Evolutionary conservation across 2,113 vertebrate species (phyloP).

Genomic region (Chlamydotis undulata): DNA sequence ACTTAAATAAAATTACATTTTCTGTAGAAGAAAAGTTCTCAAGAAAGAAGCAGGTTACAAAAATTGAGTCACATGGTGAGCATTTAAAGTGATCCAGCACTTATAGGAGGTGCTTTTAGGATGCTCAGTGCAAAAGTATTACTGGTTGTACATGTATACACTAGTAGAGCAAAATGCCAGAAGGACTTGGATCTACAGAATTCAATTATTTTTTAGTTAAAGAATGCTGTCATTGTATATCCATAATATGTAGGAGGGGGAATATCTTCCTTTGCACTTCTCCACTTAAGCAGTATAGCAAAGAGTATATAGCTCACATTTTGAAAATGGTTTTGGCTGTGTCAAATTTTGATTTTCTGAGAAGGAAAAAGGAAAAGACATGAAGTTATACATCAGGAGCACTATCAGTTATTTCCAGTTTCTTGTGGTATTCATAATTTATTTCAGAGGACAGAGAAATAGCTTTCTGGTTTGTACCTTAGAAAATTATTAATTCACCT

Average conservation of each 20-base stretch:
- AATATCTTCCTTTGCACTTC: not conserved
- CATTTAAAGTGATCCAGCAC: not conserved
- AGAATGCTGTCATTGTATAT: not conserved
- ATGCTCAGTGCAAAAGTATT: not conserved
- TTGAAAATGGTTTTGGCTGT: not conserved
- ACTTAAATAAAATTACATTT: not conserved
- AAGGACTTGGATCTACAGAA: not conserved
- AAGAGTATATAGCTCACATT: not conserved
- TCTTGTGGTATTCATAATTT: not conserved
- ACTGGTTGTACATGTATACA: not conserved
- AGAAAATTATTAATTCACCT: not conserved
- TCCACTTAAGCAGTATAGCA: not conserved
- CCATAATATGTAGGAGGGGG: not conserved
- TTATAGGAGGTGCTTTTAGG: not conserved
- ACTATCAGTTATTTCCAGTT: not conserved
- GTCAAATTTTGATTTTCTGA: not conserved
- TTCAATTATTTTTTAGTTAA: not conserved
- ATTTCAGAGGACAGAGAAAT: not conserved
- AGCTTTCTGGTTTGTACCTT: not conserved
- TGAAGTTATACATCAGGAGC: not conserved
- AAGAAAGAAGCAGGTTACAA: not conserved
- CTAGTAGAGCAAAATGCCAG: not conserved
- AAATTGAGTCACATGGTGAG: not conserved
- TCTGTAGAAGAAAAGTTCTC: not conserved
- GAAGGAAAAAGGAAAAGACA: not conserved